Evolutionary conservation across 2,113 vertebrate species (phyloP).

Genomic region (Chrysochloris asiatica): DNA sequence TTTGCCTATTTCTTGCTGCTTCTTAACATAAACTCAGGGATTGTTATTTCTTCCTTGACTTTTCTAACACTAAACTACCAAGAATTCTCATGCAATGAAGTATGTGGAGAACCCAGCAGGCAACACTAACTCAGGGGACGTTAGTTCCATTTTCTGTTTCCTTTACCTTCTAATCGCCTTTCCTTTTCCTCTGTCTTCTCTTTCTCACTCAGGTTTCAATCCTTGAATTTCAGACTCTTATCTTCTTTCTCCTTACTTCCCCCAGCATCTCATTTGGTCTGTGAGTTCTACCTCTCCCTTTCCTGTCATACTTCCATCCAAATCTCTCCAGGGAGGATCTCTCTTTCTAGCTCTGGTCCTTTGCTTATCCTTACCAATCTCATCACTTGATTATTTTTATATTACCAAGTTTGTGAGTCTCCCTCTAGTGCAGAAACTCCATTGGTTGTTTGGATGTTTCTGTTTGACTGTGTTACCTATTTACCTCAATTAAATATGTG

Average conservation of each 20-base stretch:
- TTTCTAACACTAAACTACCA: accelerated
- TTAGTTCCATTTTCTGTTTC: neutral
- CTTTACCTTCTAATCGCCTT: neutral
- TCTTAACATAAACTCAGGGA: neutral
- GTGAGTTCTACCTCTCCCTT: neutral
- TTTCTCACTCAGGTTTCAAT: neutral
- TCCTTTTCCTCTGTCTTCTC: neutral
- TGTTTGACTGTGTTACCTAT: neutral
- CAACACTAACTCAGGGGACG: neutral
- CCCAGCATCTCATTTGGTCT: neutral
- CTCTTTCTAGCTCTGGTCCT: neutral
- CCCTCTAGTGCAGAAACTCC: neutral
- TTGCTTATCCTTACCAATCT: neutral
- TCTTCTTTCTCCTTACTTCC: neutral
- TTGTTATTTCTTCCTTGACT: neutral
- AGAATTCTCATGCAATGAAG: accelerated
- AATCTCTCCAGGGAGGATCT: neutral
- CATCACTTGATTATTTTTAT: neutral
- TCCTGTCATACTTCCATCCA: neutral
- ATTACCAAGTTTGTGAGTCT: neutral
- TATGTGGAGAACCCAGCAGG: neutral
- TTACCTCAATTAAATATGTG: neutral
- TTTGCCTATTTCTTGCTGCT: neutral
- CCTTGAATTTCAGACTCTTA: neutral
- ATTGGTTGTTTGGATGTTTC: neutral